Conservation (phyloP, 1,140 invertebrate genomes). For the Sitodiplosis mosellana region DNA sequence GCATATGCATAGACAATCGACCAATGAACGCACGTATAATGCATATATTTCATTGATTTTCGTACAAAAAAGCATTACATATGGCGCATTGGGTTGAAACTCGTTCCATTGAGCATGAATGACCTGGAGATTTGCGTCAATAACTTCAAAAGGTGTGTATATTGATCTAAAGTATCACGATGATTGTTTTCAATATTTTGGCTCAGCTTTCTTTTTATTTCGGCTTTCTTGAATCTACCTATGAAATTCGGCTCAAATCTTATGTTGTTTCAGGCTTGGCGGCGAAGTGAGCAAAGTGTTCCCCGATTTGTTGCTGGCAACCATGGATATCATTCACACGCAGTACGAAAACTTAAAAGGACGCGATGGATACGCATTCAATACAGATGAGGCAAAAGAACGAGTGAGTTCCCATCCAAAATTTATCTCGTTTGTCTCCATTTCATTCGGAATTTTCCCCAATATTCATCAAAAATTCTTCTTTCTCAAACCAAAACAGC, state of each 20-base stretch:
- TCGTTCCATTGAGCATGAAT: slow-evolving; percentile 50
- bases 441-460: too few species aligned
- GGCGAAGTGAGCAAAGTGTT: slow-evolving; percentile 57
- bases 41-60: too few species aligned
- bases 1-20: too few species aligned
- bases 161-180: neutral
- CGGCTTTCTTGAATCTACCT: too few species aligned
- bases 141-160: slow-evolving; percentile 30
- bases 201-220: too few species aligned
- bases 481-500: slow-evolving; percentile 22
- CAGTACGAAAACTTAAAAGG: slow-evolving; percentile 48
- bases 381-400: slow-evolving; percentile 13
- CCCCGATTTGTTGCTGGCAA: slow-evolving; percentile 68
- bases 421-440: slow-evolving; percentile 4
- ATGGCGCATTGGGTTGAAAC: slow-evolving; percentile 60
- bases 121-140: slow-evolving; percentile 60
- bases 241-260: too few species aligned
- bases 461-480: too few species aligned
- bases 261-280: slow-evolving; percentile 28
- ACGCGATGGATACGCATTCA: slow-evolving; percentile 25
- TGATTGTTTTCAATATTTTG: neutral
- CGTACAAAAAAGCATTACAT: too few species aligned
- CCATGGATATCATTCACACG: slow-evolving; percentile 68
- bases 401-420: slow-evolving; percentile 16
- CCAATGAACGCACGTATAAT: too few species aligned